Base-by-base conservation (phyloP, 2,888 invertebrate species). In the Colostygia pectinataria region DNA sequence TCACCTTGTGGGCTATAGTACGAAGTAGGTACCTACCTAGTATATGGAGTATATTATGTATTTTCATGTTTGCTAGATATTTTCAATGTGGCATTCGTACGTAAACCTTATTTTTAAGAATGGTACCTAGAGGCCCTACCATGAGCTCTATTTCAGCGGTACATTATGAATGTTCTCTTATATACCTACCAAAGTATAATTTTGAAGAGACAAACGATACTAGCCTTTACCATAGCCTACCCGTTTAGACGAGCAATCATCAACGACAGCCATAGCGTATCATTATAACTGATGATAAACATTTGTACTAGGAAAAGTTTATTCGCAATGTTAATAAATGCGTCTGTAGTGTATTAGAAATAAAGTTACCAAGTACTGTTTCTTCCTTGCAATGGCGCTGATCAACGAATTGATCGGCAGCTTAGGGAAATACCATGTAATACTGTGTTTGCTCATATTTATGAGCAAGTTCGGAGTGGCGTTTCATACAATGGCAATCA, bases 351-450 rank as follows among this genome's bases (percentile, higher is more conserved):
- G 24, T 18, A 24, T 18, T 12, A 3, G 18, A 6, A 29, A 15
- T 12, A 7, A 25, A 9, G 2, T 9, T 33, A 20, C 24, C 10
- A 29, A 39, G 14, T 28, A 6, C 9, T 14, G 4, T 44, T 14
- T 6, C 3, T n/a, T 12, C 2, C 15, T 8, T 18, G 29, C 20
- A 59, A 80, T 78, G 72, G 79, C 73, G 31, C 44, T 79, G 9
- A 74, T 90, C 20, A 84, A 78, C 56, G 66, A 76, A 43, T 66
- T 87, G 10, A 83, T 91, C 38, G 91, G 91, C 15, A 70, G 77
- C 27, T 88, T 91, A 53, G 92, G 92, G 4, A 88, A 77, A 73
- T 92, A 91, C 68, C 91, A 92, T 57, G 59, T 91, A 9, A 75
- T 74, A 53, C 63, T 91, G 29, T 86, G 87, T 63, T 59, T 85